phyloP scores from a whole-genome alignment of 2,888 invertebrate genomes.

The Campoplex nolae region DNA sequence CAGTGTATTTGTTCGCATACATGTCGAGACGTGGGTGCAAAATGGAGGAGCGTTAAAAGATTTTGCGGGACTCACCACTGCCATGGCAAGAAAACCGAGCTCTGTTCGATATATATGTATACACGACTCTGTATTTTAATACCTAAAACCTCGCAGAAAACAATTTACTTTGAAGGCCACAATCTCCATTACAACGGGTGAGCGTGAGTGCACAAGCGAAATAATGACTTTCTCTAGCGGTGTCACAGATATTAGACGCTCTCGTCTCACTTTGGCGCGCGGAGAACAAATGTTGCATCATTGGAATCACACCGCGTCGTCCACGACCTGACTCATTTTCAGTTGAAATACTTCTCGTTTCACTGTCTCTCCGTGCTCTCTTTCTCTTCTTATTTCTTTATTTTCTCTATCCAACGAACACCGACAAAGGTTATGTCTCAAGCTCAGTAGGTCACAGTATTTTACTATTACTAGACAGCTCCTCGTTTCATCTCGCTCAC shows the following conservation, averaged over 20 bases:
- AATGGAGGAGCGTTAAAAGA: conserved; percentile 61
- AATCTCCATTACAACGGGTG: conserved; percentile 82
- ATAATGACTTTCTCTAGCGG: conserved; percentile 83
- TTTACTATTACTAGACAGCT: conserved; percentile 33
- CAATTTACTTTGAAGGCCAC: conserved; percentile 85
- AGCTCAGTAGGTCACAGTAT: conserved; percentile 83
- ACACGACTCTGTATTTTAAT: conserved; percentile 18
- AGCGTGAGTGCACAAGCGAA: conserved; percentile 79
- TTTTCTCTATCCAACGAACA: conserved; percentile 41
- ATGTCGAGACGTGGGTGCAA: conserved; percentile 25
- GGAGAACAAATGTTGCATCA: conserved; percentile 71
- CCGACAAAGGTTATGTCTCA: conserved; percentile 83
- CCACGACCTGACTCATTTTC: conserved; percentile 70
- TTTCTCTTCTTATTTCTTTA: conserved; percentile 23
- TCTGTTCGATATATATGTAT: conserved; percentile 35
- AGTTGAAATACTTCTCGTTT: conserved; percentile 50
- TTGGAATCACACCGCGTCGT: conserved; percentile 59
- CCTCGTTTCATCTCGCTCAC: conserved; percentile 43
- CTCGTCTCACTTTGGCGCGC: conserved; percentile 46
- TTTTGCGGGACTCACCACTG: conserved; percentile 56
- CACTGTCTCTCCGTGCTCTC: conserved; percentile 25
- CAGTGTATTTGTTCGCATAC: not conserved
- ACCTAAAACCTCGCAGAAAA: conserved; percentile 78
- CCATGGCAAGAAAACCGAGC: conserved; percentile 37
- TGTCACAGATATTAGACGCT: conserved; percentile 74